Evolutionary conservation across 2,888 invertebrate species (phyloP).

Genomic region (Cylindroiulus punctatus): DNA sequence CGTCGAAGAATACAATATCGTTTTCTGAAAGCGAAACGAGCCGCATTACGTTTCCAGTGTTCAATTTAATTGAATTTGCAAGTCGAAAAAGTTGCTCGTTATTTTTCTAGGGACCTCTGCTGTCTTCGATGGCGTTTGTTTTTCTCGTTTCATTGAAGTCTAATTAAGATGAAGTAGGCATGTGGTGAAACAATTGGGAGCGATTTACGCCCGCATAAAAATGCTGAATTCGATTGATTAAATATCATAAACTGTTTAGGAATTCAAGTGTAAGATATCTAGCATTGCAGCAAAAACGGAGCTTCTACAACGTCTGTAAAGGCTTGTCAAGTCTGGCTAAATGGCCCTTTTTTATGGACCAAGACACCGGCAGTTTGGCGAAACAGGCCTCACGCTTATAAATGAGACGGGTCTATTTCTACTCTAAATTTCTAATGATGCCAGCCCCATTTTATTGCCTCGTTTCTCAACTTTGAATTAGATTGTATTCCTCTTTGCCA

Average conservation of each 20-base stretch:
- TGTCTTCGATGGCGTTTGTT: neutral
- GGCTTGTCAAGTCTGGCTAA: neutral
- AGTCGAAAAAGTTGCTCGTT: neutral
- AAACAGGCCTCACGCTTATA: slow-evolving; percentile 1
- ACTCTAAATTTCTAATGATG: slow-evolving; percentile 33
- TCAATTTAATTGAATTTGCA: slow-evolving; percentile 33
- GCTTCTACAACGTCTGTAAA: neutral
- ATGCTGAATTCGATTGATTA: slow-evolving; percentile 17
- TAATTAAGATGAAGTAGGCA: slow-evolving; percentile 31
- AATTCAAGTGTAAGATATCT: neutral
- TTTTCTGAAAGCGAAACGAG: neutral
- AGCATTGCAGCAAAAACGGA: neutral
- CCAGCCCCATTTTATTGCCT: slow-evolving; percentile 31
- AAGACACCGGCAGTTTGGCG: neutral
- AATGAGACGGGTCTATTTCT: slow-evolving; percentile 8
- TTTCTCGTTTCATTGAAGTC: neutral
- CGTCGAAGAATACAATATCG: neutral
- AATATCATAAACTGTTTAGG: neutral
- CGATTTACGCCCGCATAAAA: neutral
- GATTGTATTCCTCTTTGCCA: slow-evolving; percentile 38
- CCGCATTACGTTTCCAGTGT: neutral
- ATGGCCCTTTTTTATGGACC: slow-evolving; percentile 13
- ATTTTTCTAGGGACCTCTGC: neutral
- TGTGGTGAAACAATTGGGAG: neutral
- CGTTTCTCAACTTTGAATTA: slow-evolving; percentile 31